Evolutionary conservation across 2,797 vertebrate genomes (phyloP).

Genomic region (Gallirallus australis): DNA sequence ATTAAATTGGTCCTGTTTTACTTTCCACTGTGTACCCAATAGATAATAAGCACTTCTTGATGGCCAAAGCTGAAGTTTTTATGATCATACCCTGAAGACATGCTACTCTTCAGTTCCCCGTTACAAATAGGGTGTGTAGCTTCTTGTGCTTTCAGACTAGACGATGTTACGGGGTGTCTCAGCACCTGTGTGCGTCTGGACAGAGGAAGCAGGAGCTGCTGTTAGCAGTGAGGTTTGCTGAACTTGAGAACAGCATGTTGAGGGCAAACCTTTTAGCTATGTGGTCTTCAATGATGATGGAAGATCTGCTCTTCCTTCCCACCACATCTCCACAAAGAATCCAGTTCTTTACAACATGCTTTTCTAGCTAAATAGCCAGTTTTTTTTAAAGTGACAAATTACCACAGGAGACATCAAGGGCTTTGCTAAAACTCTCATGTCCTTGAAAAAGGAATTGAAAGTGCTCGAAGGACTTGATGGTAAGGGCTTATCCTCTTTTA

Average conservation of each 20-base stretch:
- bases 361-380: not conserved
- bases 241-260: fast-evolving
- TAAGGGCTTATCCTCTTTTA: not conserved
- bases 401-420: not conserved
- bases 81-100: not conserved
- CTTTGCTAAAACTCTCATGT: not conserved
- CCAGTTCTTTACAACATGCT: not conserved
- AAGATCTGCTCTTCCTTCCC: not conserved
- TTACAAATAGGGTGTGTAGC: not conserved
- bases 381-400: not conserved
- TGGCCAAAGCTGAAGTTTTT: not conserved
- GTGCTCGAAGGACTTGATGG: not conserved
- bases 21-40: not conserved
- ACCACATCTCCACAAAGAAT: not conserved
- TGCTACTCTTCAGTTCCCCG: not conserved
- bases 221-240: not conserved
- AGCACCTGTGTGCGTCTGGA: not conserved
- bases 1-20: not conserved
- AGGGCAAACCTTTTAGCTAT: not conserved
- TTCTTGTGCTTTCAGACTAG: not conserved
- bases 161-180: not conserved
- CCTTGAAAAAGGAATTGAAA: not conserved
- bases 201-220: not conserved
- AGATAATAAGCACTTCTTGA: not conserved
- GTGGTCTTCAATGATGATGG: not conserved